These are phyloP conservation scores for Dysidea cf. avara DNA, from an alignment of 37 sponge, comb jelly and placozoan species.

Conservation along the genomic window DNA sequence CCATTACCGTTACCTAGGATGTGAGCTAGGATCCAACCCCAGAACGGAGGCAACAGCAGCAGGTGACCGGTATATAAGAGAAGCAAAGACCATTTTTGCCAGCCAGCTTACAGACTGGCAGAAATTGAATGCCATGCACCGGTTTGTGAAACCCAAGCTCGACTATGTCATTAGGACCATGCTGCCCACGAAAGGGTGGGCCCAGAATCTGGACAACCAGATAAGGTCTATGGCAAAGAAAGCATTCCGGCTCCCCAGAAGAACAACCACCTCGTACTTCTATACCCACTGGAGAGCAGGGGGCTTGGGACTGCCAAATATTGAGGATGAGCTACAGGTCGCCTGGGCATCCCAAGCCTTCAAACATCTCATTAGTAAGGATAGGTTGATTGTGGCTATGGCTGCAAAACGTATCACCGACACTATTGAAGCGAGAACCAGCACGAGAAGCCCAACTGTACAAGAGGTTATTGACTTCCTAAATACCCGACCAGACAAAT, in stretches of 20 bases:
- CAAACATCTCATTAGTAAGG: no score
- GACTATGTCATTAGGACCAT: slow-evolving; percentile 12
- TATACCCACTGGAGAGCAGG: slow-evolving; percentile 7
- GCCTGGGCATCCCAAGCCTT: background rate
- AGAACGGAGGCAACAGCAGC: background rate
- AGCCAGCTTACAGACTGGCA: slow-evolving; percentile 44
- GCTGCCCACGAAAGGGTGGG: slow-evolving; percentile 11
- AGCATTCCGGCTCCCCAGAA: no score
- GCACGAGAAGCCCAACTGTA: no score
- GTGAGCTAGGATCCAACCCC: background rate
- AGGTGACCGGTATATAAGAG: background rate
- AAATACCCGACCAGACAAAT: no score
- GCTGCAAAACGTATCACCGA: no score
- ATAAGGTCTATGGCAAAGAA: slow-evolving; percentile 15
- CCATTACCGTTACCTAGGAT: slow-evolving; percentile 35
- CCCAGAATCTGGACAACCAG: background rate
- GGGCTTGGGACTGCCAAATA: slow-evolving; percentile 36
- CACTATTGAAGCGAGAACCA: no score
- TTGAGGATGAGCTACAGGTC: slow-evolving; percentile 19
- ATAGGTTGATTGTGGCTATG: no score
- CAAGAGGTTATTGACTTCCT: no score
- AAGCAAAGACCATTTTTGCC: background rate
- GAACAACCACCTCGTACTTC: slow-evolving; percentile 26
- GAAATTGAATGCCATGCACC: slow-evolving; percentile 52
- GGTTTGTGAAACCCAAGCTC: slow-evolving; percentile 25